These are phyloP conservation scores for Betta splendens DNA, from an alignment of 2,797 vertebrate genomes.

Conservation along the genomic window DNA sequence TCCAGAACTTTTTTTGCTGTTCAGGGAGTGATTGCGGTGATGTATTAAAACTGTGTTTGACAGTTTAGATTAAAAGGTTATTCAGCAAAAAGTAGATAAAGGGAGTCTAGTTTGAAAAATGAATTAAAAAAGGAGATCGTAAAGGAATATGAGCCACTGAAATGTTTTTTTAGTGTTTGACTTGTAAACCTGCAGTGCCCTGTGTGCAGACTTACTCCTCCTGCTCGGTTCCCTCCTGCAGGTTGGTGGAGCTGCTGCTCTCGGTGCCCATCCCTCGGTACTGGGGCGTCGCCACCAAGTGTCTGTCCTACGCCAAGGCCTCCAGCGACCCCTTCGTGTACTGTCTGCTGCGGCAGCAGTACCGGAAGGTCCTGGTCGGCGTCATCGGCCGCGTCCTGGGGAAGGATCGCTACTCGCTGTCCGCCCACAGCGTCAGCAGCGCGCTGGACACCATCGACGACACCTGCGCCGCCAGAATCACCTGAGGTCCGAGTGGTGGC, in stretches of 20 bases:
- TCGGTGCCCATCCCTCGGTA: slow-evolving; percentile 80
- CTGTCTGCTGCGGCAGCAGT: slow-evolving; percentile 83
- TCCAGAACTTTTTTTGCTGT: no score
- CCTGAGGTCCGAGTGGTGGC: slow-evolving; percentile 27
- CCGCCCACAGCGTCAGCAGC: slow-evolving; percentile 79
- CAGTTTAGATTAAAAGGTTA: no score
- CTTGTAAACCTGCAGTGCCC: no score
- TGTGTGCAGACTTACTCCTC: background rate
- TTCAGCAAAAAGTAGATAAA: no score
- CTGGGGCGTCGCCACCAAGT: slow-evolving; percentile 85
- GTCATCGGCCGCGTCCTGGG: slow-evolving; percentile 76
- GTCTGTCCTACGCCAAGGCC: slow-evolving; percentile 84
- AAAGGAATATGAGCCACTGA: no score
- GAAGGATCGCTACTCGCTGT: slow-evolving; percentile 75
- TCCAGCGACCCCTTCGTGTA: slow-evolving; percentile 84
- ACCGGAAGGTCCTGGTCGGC: slow-evolving; percentile 81
- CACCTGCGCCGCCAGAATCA: slow-evolving; percentile 68
- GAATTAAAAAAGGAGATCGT: no score
- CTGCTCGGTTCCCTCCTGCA: slow-evolving; percentile 47
- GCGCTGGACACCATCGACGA: slow-evolving; percentile 79
- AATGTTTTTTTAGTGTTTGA: background rate
- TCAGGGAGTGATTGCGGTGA: no score
- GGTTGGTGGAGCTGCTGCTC: slow-evolving; percentile 82
- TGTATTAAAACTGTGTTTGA: no score
- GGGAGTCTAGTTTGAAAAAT: no score